Evolutionary conservation across 2,797 vertebrate genomes (phyloP).

Genomic region (Knipowitschia caucasica): DNA sequence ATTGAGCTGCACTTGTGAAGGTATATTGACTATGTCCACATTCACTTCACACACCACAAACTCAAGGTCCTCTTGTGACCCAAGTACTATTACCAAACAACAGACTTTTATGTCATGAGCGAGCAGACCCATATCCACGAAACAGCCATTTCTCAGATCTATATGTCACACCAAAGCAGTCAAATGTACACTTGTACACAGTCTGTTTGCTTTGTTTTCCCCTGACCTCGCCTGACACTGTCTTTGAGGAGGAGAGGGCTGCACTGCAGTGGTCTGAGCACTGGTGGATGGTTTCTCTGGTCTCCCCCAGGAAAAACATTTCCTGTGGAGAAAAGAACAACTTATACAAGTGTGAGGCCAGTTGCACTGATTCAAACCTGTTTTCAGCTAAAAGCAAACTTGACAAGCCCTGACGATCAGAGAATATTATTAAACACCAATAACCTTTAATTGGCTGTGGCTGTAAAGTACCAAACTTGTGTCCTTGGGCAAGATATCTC

Average conservation of each 20-base stretch:
- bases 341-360: not conserved
- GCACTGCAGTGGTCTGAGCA: not conserved
- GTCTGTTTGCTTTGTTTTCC: not conserved
- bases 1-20: not conserved
- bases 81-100: slow-evolving; percentile 3
- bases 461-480: too few species aligned
- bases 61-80: not conserved
- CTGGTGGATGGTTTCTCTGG: not conserved
- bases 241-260: not conserved
- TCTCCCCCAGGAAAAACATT: not conserved
- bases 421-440: too few species aligned
- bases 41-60: slow-evolving; percentile 5
- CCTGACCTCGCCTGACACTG: not conserved
- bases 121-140: not conserved
- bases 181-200: not conserved
- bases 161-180: slow-evolving; percentile 1
- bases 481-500: too few species aligned
- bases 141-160: not conserved
- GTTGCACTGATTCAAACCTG: not conserved
- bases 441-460: too few species aligned
- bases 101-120: slow-evolving; percentile 1
- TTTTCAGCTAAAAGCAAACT: not conserved
- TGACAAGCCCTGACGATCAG: too few species aligned
- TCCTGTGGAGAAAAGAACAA: not conserved
- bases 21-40: not conserved